Percentiles rank a stretch among this genome's conserved stretches.
phyloP scores from a whole-genome alignment of 2,888 invertebrate species.

The Caenorhabditis sp. region DNA sequence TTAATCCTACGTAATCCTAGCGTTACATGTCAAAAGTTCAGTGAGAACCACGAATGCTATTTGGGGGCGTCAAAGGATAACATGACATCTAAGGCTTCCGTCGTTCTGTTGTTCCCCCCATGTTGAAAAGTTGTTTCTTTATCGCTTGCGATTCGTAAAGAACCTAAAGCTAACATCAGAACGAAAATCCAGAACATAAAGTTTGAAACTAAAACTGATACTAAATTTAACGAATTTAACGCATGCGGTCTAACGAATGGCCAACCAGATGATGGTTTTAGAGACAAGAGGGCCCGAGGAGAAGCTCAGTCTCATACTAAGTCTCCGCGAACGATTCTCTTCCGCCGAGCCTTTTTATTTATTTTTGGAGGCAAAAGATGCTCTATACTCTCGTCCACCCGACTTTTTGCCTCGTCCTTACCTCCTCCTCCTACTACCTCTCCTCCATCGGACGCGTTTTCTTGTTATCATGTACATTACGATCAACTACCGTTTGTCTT shows the following conservation, averaged over 20 bases:
- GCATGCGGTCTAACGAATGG: slow-evolving; percentile 4
- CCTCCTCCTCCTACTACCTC: slow-evolving; percentile 15
- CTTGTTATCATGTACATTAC: slow-evolving; percentile 64
- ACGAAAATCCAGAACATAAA: slow-evolving; percentile 28
- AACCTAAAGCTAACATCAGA: background rate
- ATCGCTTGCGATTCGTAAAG: background rate
- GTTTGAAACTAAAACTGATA: slow-evolving; percentile 13
- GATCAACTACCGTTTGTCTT: slow-evolving; percentile 57
- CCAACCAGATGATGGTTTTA: slow-evolving; percentile 53
- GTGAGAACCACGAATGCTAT: background rate
- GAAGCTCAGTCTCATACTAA: slow-evolving; percentile 24
- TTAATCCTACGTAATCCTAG: slow-evolving; percentile 47
- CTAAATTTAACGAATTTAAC: slow-evolving; percentile 46
- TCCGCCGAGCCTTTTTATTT: slow-evolving; percentile 56
- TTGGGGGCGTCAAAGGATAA: slow-evolving; percentile 14
- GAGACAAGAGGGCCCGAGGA: background rate
- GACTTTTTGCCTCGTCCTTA: slow-evolving; percentile 26
- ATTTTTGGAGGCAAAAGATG: slow-evolving; percentile 44
- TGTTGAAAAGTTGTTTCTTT: background rate
- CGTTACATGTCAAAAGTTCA: slow-evolving; percentile 27
- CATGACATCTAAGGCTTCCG: slow-evolving; percentile 22
- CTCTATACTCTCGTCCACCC: slow-evolving; percentile 14
- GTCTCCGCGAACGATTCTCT: slow-evolving; percentile 38
- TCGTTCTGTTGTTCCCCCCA: slow-evolving; percentile 7
- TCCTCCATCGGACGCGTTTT: slow-evolving; percentile 22